Percentiles rank a stretch among this genome's conserved stretches.
These are phyloP conservation scores for Heliconius hermathena DNA, from an alignment of 1,140 invertebrate species.

Conservation along the genomic window DNA sequence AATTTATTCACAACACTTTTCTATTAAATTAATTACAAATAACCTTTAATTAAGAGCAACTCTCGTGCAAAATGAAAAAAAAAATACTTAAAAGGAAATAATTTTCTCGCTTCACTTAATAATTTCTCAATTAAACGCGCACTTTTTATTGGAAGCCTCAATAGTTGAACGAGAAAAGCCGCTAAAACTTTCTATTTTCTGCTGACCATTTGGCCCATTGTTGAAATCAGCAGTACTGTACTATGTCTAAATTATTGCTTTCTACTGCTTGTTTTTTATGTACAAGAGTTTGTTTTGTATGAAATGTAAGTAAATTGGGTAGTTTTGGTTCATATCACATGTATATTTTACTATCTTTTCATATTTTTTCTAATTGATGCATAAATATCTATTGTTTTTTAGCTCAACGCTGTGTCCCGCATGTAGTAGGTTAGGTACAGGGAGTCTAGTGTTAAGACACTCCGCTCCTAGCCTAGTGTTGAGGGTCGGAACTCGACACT, in stretches of 20 bases:
- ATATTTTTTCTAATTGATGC: no score
- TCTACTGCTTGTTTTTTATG: not conserved
- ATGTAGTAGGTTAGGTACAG: no score
- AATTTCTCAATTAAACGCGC: constrained; percentile 9
- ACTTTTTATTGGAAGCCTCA: constrained; percentile 6
- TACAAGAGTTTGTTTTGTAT: not conserved
- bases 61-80: constrained; percentile 10
- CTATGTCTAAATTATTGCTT: not conserved
- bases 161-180: not conserved
- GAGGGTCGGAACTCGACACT: no score
- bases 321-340: not conserved
- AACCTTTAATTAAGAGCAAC: constrained; percentile 1
- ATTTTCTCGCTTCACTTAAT: constrained; percentile 14
- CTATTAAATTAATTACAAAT: constrained; percentile 10
- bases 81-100: constrained; percentile 2
- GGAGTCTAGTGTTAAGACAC: no score
- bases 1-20: not conserved
- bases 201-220: constrained; percentile 7
- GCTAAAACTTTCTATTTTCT: constrained; percentile 14
- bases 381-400: no score
- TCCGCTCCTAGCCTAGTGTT: no score
- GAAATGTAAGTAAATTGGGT: not conserved
- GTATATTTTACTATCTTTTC: no score
- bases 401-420: no score
- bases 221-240: not conserved